A percentile compares a stretch with the other conserved stretches of the same genome.
Evolutionary conservation across 1,140 invertebrate species (phyloP).

Genomic region (Diachasmimorpha longicaudata): DNA sequence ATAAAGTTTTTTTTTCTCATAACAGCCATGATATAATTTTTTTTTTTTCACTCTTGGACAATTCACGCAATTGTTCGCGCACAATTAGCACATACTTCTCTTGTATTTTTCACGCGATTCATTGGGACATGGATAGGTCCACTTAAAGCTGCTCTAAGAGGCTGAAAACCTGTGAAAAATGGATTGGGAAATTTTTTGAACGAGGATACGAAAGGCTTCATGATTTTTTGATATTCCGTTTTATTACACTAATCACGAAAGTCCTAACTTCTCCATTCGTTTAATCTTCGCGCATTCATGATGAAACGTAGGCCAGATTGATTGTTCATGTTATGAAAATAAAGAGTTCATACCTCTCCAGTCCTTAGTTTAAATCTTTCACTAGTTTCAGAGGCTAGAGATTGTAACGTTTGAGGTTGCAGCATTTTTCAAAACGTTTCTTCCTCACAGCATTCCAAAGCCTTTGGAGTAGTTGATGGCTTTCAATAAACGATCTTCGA

Average conservation of each 20-base stretch:
- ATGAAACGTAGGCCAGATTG: background rate
- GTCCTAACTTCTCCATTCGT: background rate
- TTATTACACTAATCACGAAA: background rate
- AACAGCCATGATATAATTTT: background rate
- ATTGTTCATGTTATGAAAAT: background rate
- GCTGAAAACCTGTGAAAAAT: background rate
- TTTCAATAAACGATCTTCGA: conserved; percentile 85
- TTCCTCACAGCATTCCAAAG: conserved; percentile 79
- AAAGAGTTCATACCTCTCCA: background rate
- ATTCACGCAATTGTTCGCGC: background rate
- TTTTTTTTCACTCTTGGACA: background rate
- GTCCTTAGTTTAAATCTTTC: background rate
- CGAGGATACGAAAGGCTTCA: background rate
- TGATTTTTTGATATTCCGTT: background rate
- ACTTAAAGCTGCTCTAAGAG: background rate
- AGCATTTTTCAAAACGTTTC: background rate
- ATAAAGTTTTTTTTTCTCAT: conserved; percentile 1
- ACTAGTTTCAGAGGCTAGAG: background rate
- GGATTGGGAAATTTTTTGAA: too few species aligned
- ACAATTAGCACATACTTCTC: background rate
- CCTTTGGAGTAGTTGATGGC: conserved; percentile 90
- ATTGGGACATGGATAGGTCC: background rate
- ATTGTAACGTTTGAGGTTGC: background rate
- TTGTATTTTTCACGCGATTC: background rate
- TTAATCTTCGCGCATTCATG: background rate